Evolutionary conservation across 2,113 vertebrate species (phyloP).

Genomic region (Corythornis vintsioides): DNA sequence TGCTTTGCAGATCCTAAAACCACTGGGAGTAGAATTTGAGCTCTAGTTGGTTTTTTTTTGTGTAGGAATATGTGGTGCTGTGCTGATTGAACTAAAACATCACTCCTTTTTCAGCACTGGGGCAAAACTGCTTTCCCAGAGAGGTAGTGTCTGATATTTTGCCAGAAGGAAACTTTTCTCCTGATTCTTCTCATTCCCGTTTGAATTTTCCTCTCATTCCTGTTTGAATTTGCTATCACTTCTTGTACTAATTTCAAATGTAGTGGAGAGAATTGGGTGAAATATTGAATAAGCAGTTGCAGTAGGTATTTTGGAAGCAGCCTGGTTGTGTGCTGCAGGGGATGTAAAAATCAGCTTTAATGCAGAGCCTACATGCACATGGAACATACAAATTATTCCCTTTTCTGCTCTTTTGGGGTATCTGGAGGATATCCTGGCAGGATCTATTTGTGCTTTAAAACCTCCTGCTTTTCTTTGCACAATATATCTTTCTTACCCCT

Average conservation of each 20-base stretch:
- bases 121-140: not conserved
- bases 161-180: not conserved
- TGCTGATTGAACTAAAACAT: not conserved
- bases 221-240: not conserved
- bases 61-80: not conserved
- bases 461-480: not conserved
- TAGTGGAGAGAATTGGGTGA: not conserved
- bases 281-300: not conserved
- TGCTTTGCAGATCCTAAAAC: not conserved
- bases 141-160: not conserved
- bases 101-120: not conserved
- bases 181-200: not conserved
- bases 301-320: not conserved
- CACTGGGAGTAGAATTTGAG: not conserved
- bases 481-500: not conserved
- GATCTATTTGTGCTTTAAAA: not conserved
- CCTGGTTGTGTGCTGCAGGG: not conserved
- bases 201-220: not conserved
- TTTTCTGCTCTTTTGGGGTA: not conserved
- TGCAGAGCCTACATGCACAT: not conserved
- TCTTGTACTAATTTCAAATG: not conserved
- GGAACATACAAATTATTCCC: not conserved
- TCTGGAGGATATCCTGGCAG: not conserved
- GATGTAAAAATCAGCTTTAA: not conserved
- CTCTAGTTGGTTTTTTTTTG: not conserved